Evolutionary conservation across 1,140 invertebrate species (phyloP).

Genomic region (Caenorhabditis briggsae): DNA sequence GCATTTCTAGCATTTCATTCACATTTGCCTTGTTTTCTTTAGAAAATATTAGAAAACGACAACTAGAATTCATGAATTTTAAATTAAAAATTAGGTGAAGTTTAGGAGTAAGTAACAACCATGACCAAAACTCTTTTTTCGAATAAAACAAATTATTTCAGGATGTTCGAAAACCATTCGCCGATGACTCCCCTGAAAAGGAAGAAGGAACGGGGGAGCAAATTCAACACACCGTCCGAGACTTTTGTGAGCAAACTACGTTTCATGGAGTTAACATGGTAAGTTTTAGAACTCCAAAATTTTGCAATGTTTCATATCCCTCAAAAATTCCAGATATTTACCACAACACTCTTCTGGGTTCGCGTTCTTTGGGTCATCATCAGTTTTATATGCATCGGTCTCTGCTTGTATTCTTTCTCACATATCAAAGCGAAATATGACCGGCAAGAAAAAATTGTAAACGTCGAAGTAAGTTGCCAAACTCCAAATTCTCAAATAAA

Average conservation of each 20-base stretch:
- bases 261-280: constrained; percentile 67
- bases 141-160: background rate
- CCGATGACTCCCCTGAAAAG: constrained; percentile 12
- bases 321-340: constrained; percentile 26
- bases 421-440: constrained; percentile 65
- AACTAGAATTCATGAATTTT: too few species aligned
- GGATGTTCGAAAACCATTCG: constrained; percentile 55
- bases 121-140: too few species aligned
- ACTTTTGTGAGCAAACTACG: constrained; percentile 61
- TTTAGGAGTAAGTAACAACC: background rate
- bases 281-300: background rate
- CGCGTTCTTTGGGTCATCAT: constrained; percentile 59
- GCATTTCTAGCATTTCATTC: too few species aligned
- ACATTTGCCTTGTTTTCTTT: too few species aligned
- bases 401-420: constrained; percentile 58
- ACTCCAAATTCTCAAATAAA: background rate
- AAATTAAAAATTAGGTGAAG: background rate
- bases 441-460: constrained; percentile 75
- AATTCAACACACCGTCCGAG: background rate
- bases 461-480: constrained; percentile 69
- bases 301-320: background rate
- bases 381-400: constrained; percentile 49
- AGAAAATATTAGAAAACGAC: background rate
- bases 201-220: constrained; percentile 5
- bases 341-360: constrained; percentile 31